These are phyloP conservation scores for Drosophila antonietae DNA, from an alignment of 2,888 invertebrate genomes.

Conservation along the genomic window DNA sequence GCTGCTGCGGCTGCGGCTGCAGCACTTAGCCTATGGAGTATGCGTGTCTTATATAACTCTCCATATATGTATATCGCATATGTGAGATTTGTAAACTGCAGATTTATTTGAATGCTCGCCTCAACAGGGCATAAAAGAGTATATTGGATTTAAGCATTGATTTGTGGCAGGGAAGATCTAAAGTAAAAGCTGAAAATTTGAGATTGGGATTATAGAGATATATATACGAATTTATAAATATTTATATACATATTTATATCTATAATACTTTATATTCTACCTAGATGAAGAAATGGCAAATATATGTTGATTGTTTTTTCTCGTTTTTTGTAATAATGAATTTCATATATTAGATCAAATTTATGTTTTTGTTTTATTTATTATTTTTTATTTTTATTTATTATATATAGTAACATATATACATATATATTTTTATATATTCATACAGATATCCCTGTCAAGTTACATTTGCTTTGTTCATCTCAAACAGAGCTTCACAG, in stretches of 20 bases:
- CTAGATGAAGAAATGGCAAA: too few relatives aligned
- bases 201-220: too few relatives aligned
- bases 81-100: neutral
- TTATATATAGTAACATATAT: neutral
- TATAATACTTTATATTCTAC: too few relatives aligned
- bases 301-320: too few relatives aligned
- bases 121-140: neutral
- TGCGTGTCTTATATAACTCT: neutral
- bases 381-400: too few relatives aligned
- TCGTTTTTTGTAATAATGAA: too few relatives aligned
- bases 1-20: neutral
- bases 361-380: too few relatives aligned
- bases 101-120: neutral
- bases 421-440: neutral
- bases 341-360: neutral
- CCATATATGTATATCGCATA: neutral
- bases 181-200: neutral
- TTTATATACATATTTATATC: too few relatives aligned
- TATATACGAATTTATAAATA: too few relatives aligned
- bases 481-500: neutral
- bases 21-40: slow-evolving; percentile 21
- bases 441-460: neutral
- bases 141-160: neutral
- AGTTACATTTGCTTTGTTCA: neutral
- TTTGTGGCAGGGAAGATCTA: neutral